Percentiles rank a stretch among this genome's conserved stretches.
Conservation (phyloP, 2,888 invertebrate genomes). For the Drosophila buzzatii region DNA sequence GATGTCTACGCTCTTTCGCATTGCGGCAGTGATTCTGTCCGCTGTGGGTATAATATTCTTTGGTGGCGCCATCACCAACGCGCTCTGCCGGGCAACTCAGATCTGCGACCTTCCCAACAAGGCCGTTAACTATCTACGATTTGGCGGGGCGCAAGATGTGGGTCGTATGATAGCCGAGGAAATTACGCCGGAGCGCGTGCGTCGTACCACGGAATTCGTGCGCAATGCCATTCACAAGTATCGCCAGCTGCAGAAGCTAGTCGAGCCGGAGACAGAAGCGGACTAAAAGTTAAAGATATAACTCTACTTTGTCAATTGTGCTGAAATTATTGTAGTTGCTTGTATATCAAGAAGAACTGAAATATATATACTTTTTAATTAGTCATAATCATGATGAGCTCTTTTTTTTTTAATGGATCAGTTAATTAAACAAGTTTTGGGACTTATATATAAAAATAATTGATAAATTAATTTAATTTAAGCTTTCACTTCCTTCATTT, state of each 20-base stretch:
- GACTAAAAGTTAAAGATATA: not conserved
- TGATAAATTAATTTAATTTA: not conserved
- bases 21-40: conserved; percentile 85
- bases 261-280: conserved; percentile 30
- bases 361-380: conserved; percentile 52
- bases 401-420: not conserved
- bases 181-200: conserved; percentile 87
- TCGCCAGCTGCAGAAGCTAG: conserved; percentile 79
- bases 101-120: conserved; percentile 86
- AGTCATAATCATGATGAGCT: not conserved
- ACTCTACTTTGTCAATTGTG: not conserved
- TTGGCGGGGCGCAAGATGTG: conserved; percentile 77
- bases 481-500: not conserved
- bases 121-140: conserved; percentile 78
- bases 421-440: not conserved
- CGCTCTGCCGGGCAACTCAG: conserved; percentile 87
- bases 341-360: conserved; percentile 27
- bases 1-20: conserved; percentile 84
- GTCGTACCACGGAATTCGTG: conserved; percentile 86
- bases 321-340: conserved; percentile 30
- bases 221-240: conserved; percentile 87
- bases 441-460: not conserved
- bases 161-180: conserved; percentile 83
- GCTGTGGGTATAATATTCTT: conserved; percentile 85
- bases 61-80: conserved; percentile 86